Evolutionary conservation across 2,888 invertebrate genomes (phyloP).

Genomic region (Nasonovia ribisnigri): DNA sequence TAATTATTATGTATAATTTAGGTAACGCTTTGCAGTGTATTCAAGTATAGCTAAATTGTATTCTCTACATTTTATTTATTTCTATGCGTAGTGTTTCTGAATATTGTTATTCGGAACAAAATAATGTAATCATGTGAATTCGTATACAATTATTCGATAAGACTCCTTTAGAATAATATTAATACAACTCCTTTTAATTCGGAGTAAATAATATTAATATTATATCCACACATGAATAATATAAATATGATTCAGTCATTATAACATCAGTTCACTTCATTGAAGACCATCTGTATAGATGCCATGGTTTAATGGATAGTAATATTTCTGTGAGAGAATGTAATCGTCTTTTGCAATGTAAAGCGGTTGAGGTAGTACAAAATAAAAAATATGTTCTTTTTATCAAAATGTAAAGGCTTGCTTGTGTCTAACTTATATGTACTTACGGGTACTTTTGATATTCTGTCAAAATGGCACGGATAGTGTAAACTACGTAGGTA

Average conservation of each 20-base stretch:
- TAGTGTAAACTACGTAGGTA: background rate
- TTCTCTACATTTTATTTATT: background rate
- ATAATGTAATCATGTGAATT: background rate
- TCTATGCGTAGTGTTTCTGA: background rate
- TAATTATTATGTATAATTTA: background rate
- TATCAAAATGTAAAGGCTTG: background rate
- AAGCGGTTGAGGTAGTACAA: background rate
- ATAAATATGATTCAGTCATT: background rate
- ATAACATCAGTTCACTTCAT: background rate
- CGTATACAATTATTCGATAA: background rate
- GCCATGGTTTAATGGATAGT: background rate
- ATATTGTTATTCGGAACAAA: background rate
- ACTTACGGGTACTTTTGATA: background rate
- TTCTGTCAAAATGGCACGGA: background rate
- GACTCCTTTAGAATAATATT: background rate
- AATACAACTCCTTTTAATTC: background rate
- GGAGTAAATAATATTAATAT: background rate
- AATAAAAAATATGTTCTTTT: background rate
- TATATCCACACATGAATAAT: background rate
- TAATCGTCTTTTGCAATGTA: background rate
- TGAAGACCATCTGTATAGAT: background rate
- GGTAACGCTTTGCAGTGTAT: background rate
- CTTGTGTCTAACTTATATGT: background rate
- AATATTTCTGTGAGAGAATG: background rate
- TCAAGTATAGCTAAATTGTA: background rate